Evolutionary conservation across 2,113 vertebrate species (phyloP).

Genomic region (Henicopernis longicauda): DNA sequence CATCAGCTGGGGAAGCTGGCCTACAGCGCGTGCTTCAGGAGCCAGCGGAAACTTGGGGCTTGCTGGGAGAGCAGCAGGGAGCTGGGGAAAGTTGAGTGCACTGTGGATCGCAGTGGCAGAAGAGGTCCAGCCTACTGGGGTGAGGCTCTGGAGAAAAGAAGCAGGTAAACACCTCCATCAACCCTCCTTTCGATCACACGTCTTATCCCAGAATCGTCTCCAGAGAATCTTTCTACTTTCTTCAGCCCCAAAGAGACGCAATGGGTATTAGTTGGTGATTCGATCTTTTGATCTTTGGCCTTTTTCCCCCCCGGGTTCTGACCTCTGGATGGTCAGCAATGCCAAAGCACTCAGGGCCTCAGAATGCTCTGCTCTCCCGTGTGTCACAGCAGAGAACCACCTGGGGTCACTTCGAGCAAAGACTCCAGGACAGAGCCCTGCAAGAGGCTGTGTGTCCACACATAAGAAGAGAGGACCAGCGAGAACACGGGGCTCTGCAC

Average conservation of each 20-base stretch:
- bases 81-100: background rate
- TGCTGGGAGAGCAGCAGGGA: slow-evolving; percentile 23
- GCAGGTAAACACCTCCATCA: slow-evolving; percentile 29
- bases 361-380: background rate
- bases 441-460: background rate
- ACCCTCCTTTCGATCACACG: background rate
- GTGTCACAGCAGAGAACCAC: background rate
- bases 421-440: background rate
- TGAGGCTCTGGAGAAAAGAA: slow-evolving; percentile 38
- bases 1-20: slow-evolving; percentile 15
- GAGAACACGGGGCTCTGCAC: background rate
- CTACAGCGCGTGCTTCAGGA: background rate
- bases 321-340: background rate
- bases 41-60: slow-evolving; percentile 30
- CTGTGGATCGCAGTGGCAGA: background rate
- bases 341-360: background rate
- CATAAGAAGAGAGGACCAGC: background rate
- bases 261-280: background rate
- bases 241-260: background rate
- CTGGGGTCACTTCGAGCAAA: background rate
- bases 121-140: slow-evolving; percentile 2
- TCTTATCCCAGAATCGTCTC: background rate
- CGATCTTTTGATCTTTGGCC: background rate
- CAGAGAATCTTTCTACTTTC: background rate
- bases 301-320: background rate